Conservation (phyloP, 1,140 invertebrate species). For the Drosophila santomea region DNA sequence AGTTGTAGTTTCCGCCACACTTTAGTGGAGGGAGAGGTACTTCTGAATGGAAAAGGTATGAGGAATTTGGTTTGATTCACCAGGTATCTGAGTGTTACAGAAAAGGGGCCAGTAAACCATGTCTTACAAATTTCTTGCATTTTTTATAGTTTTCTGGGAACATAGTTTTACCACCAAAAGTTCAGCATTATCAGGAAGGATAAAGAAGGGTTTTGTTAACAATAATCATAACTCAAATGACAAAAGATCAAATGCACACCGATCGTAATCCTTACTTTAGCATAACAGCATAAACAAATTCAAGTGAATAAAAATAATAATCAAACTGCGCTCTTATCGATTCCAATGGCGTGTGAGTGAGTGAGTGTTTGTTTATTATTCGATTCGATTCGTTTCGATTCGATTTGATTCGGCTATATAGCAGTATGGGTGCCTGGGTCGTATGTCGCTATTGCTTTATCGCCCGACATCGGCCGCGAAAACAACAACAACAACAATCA, state of each 20-base stretch:
- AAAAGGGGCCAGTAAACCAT: too few species aligned
- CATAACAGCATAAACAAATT: slow-evolving; percentile 1
- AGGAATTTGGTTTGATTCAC: too few species aligned
- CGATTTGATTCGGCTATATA: slow-evolving; percentile 3
- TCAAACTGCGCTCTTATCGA: slow-evolving; percentile 21
- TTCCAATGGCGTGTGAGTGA: neutral
- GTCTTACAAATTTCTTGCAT: too few species aligned
- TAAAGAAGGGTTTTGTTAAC: neutral
- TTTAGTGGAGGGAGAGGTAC: neutral
- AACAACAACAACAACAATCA: slow-evolving; percentile 23
- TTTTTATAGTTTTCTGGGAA: slow-evolving; percentile 7
- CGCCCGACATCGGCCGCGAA: slow-evolving; percentile 14
- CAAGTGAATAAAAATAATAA: slow-evolving; percentile 17
- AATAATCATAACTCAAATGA: too few species aligned
- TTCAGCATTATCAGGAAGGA: neutral
- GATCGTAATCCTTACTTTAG: neutral
- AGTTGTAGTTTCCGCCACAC: slow-evolving; percentile 21
- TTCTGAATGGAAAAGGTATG: neutral
- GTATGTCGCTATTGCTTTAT: slow-evolving; percentile 28
- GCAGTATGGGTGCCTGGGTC: slow-evolving; percentile 12
- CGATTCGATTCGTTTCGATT: slow-evolving; percentile 19
- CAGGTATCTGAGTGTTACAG: too few species aligned
- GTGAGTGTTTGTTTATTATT: slow-evolving; percentile 47
- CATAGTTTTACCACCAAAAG: slow-evolving; percentile 1
- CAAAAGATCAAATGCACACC: neutral